A percentile compares a stretch with the other conserved stretches of the same genome.
Conservation (phyloP, 2,797 vertebrate genomes). For the Selene dorsalis region DNA sequence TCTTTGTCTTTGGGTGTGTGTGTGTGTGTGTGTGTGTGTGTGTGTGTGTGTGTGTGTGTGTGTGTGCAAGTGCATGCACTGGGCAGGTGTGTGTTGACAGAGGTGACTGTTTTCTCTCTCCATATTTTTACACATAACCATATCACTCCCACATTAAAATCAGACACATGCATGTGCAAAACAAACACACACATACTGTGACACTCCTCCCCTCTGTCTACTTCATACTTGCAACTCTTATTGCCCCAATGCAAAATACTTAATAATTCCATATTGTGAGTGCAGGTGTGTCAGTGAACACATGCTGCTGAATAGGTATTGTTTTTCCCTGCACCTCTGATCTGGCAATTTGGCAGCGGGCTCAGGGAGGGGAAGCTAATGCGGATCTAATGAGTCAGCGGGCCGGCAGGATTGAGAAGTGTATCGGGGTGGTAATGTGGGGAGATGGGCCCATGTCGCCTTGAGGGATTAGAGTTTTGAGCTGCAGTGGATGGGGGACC, state of each 20-base stretch:
- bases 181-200: conserved; percentile 49
- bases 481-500: conserved; percentile 68
- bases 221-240: conserved; percentile 38
- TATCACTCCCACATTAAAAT: conserved; percentile 73
- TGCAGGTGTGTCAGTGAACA: conserved; percentile 26
- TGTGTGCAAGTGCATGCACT: conserved; percentile 41
- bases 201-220: conserved; percentile 35
- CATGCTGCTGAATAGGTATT: conserved; percentile 77
- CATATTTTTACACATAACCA: conserved; percentile 85
- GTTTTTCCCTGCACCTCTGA: conserved; percentile 77
- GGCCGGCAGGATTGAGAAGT: conserved; percentile 79
- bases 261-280: conserved; percentile 41
- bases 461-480: conserved; percentile 75
- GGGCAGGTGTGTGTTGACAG: conserved; percentile 81
- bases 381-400: conserved; percentile 82
- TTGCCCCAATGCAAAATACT: conserved; percentile 35
- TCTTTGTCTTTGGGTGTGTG: no score
- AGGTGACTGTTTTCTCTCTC: conserved; percentile 85
- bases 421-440: conserved; percentile 80
- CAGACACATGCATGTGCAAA: conserved; percentile 66
- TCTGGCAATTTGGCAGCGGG: conserved; percentile 77
- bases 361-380: conserved; percentile 80
- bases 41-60: conserved; percentile 20
- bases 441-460: conserved; percentile 76
- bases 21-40: no score